A percentile compares a stretch with the other conserved stretches of the same genome.
phyloP scores from a whole-genome alignment of 2,113 vertebrate genomes.

The Dinomys branickii region DNA sequence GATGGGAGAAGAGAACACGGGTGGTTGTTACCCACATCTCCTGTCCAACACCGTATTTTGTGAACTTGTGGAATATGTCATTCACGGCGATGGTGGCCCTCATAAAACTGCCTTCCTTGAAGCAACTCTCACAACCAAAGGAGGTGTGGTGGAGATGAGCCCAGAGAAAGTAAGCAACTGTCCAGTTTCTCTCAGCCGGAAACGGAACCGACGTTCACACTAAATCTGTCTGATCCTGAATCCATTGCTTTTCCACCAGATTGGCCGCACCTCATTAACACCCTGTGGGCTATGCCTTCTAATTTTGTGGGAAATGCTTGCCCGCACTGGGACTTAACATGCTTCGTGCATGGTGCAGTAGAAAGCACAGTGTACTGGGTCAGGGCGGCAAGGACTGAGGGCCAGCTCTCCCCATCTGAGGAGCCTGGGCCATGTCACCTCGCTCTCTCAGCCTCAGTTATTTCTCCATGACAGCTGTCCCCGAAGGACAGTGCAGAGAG shows the following conservation, averaged over 20 bases:
- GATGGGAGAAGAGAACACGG: not conserved
- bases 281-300: not conserved
- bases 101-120: not conserved
- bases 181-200: not conserved
- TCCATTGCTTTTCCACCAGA: not conserved
- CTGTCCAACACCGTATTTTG: not conserved
- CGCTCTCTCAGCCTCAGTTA: not conserved
- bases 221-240: not conserved
- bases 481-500: not conserved
- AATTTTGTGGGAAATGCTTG: not conserved
- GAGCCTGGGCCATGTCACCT: not conserved
- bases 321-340: not conserved
- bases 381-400: not conserved
- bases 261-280: not conserved
- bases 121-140: not conserved
- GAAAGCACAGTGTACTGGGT: not conserved
- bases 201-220: not conserved
- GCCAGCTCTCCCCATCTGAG: not conserved
- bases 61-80: not conserved
- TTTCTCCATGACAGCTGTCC: not conserved
- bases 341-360: not conserved
- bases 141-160: not conserved
- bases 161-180: not conserved
- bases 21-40: not conserved
- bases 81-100: not conserved